Percentiles rank a stretch among this genome's conserved stretches.
These are phyloP conservation scores for Tupaia chinensis DNA, from an alignment of 2,113 vertebrate genomes.

Conservation along the genomic window DNA sequence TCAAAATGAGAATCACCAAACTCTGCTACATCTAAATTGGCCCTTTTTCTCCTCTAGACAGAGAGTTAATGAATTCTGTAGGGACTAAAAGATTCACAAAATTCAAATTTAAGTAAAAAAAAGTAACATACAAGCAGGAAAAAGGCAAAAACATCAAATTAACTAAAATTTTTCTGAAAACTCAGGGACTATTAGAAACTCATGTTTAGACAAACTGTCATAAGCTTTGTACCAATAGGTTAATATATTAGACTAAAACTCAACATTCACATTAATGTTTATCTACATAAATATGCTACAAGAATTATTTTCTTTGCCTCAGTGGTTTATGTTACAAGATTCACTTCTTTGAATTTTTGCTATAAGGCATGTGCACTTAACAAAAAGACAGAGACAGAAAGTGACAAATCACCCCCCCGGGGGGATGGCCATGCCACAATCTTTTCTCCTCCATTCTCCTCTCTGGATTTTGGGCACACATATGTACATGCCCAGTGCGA, in stretches of 20 bases:
- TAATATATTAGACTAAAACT: neutral
- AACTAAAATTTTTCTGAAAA: neutral
- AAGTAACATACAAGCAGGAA: constrained; percentile 73
- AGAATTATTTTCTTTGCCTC: neutral
- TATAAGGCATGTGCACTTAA: no score
- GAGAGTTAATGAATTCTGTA: constrained; percentile 84
- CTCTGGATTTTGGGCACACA: no score
- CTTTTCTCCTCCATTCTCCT: no score
- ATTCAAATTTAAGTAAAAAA: constrained; percentile 74
- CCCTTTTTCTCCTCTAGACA: constrained; percentile 71
- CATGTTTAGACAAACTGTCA: neutral
- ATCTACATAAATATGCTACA: constrained; percentile 2
- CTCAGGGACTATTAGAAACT: neutral
- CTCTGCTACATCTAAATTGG: constrained; percentile 76
- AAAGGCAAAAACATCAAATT: constrained; percentile 42
- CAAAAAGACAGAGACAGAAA: no score
- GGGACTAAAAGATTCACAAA: constrained; percentile 78
- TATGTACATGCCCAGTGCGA: no score
- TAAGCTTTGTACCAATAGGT: neutral
- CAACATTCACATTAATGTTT: neutral
- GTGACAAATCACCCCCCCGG: no score
- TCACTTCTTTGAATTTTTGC: no score
- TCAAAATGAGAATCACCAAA: constrained; percentile 82
- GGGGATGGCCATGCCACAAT: no score
- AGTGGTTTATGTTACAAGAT: neutral